phyloP scores from a whole-genome alignment of 2,888 invertebrate species.

The Bombyx huttoni region DNA sequence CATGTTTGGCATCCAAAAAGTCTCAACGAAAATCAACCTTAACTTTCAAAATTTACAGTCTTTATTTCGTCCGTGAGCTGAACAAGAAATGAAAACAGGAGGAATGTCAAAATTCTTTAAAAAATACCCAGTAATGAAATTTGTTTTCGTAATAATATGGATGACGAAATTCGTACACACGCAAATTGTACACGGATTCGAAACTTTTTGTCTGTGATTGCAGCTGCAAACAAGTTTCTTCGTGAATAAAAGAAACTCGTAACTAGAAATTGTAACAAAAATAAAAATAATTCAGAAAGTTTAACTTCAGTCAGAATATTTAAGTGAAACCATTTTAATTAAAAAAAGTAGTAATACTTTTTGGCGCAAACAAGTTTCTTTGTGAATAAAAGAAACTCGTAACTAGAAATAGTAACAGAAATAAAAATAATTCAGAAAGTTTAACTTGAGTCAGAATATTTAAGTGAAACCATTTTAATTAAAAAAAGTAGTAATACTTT shows the following conservation, averaged over 20 bases:
- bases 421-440: neutral
- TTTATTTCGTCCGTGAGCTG: conserved; percentile 11
- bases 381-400: neutral
- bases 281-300: neutral
- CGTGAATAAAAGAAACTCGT: neutral
- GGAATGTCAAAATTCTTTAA: conserved; percentile 21
- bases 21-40: conserved; percentile 22
- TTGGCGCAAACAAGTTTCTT: no score
- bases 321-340: no score
- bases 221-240: neutral
- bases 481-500: no score
- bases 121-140: conserved; percentile 33
- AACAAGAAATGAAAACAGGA: conserved; percentile 15
- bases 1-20: conserved; percentile 45
- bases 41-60: conserved; percentile 11
- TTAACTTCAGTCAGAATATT: no score
- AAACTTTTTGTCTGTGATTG: neutral
- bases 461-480: no score
- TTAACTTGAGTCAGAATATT: no score
- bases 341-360: no score
- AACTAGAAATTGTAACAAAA: neutral
- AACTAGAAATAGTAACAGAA: neutral
- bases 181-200: conserved; percentile 1
- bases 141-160: conserved; percentile 25
- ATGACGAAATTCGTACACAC: conserved; percentile 1